Evolutionary conservation across 2,113 vertebrate genomes (phyloP).

Genomic region (Phoenicopterus ruber): DNA sequence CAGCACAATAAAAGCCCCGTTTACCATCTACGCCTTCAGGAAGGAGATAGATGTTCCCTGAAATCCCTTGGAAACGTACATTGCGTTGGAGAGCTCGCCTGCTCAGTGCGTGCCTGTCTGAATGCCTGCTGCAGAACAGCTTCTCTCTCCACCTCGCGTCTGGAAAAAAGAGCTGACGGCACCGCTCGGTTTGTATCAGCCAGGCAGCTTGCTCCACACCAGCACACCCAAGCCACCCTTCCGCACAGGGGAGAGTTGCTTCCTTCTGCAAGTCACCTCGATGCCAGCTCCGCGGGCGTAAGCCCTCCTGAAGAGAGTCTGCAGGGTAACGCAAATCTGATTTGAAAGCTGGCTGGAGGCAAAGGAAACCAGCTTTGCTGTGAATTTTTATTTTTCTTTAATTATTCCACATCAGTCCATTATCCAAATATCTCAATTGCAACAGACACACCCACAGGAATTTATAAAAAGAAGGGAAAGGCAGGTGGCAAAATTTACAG

Average conservation of each 20-base stretch:
- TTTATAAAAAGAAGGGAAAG: not conserved
- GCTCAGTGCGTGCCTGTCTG: not conserved
- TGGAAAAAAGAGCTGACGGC: not conserved
- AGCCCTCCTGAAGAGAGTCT: not conserved
- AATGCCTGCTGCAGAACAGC: not conserved
- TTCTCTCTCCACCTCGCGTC: not conserved
- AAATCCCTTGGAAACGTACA: not conserved
- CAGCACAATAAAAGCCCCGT: not conserved
- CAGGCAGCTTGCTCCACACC: not conserved
- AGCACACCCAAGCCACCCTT: not conserved
- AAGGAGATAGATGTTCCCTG: not conserved
- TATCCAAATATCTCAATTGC: not conserved
- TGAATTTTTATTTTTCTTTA: not conserved
- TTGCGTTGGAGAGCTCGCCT: not conserved
- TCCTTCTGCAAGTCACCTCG: not conserved
- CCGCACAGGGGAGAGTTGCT: not conserved
- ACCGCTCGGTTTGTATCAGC: not conserved
- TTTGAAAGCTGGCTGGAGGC: not conserved
- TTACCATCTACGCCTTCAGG: rapidly evolving
- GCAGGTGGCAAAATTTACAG: not conserved
- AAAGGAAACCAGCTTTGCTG: not conserved
- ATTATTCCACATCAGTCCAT: not conserved
- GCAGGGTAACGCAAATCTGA: not conserved
- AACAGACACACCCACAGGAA: not conserved
- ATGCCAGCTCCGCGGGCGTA: not conserved